Conservation (phyloP, 2,888 invertebrate genomes). For the Mantis religiosa region DNA sequence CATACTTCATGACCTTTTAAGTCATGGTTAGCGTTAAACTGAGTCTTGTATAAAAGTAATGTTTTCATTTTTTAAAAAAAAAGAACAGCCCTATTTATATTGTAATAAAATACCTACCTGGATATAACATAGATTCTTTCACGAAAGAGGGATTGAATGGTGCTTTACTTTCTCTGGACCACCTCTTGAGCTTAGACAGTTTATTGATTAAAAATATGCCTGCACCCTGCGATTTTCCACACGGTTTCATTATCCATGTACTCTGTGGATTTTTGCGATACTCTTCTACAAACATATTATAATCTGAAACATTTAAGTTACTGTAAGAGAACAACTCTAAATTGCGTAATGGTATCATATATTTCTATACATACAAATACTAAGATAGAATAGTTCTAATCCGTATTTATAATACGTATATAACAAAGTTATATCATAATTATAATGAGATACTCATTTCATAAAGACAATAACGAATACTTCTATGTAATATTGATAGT, state of each 20-base stretch:
- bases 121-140: slow-evolving; percentile 95
- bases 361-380: background rate
- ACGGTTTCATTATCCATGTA: slow-evolving; percentile 98
- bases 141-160: slow-evolving; percentile 78
- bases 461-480: no score
- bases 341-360: background rate
- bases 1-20: no score
- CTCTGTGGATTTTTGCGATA: slow-evolving; percentile 90
- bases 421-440: no score
- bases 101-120: slow-evolving; percentile 48
- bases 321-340: background rate
- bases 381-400: no score
- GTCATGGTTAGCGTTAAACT: no score
- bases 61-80: no score
- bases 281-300: slow-evolving; percentile 95
- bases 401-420: no score
- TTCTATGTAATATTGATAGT: no score
- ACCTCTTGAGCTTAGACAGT: slow-evolving; percentile 85
- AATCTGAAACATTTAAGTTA: slow-evolving; percentile 64
- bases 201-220: slow-evolving; percentile 95
- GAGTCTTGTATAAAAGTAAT: no score
- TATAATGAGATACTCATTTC: no score
- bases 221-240: slow-evolving; percentile 90
- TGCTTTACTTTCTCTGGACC: slow-evolving; percentile 82
- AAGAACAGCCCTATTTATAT: background rate